A percentile compares a stretch with the other conserved stretches of the same genome.
phyloP scores from a whole-genome alignment of 2,113 vertebrate species.

The Megaleporinus macrocephalus region DNA sequence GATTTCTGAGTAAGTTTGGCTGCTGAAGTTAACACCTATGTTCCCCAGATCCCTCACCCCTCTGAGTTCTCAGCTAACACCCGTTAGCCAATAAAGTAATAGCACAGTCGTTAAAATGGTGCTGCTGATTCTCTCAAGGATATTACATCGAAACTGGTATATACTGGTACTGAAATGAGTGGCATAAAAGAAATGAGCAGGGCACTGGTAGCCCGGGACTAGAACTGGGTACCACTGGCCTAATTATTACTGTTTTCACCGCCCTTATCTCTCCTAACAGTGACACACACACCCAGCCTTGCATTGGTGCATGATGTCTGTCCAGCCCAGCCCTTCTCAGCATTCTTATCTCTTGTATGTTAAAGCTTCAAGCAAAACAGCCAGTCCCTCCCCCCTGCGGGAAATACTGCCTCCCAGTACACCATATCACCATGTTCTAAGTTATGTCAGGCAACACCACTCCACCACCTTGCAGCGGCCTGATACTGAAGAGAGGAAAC shows the following conservation, averaged over 20 bases:
- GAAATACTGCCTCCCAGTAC: not conserved
- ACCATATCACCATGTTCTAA: not conserved
- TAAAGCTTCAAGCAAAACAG: not conserved
- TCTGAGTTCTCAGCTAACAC: too few relatives aligned
- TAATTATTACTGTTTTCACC: conserved; percentile 11
- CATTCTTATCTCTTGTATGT: conserved; percentile 3
- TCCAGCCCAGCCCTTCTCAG: not conserved
- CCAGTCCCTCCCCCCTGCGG: not conserved
- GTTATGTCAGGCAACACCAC: not conserved
- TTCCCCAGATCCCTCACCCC: too few relatives aligned
- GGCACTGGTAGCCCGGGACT: not conserved
- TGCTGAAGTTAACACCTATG: too few relatives aligned
- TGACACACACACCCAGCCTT: conserved; percentile 1
- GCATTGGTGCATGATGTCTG: conserved; percentile 12
- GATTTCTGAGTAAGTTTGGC: too few relatives aligned
- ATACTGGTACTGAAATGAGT: not conserved
- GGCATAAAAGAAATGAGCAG: not conserved
- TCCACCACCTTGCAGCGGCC: not conserved
- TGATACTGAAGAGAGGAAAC: conserved; percentile 14
- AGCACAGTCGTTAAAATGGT: too few relatives aligned
- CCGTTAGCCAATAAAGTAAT: too few relatives aligned
- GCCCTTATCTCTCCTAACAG: conserved; percentile 12
- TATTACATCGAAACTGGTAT: too few relatives aligned
- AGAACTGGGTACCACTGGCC: not conserved
- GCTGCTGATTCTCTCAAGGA: too few relatives aligned